Evolutionary conservation across 2,888 invertebrate species (phyloP), one percentile per base, ranked within the genome.

Genomic region (Cheilosia vulpina): DNA sequence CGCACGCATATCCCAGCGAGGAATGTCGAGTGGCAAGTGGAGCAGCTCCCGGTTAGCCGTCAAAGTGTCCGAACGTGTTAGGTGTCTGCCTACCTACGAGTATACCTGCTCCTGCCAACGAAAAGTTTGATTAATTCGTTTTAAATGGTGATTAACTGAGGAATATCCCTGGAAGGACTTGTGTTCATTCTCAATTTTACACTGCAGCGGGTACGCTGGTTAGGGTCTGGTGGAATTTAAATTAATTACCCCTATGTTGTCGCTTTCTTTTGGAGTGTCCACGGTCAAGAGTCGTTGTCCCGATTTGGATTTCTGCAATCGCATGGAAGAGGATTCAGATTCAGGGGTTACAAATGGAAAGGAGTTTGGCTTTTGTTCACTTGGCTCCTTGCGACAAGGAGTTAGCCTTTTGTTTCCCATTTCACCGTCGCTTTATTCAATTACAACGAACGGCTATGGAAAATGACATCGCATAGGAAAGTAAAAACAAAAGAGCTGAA

Each of bases 311-410:
- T 57, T 53, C 17, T 24, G 19, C 9, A 24, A 66, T 52, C 60
- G 27, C 17, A 6, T 9, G 41, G 43, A 69, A 68, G 57, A 17
- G 17, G 31, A 38, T 21, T 50, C 43, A 2, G 13, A 55, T 69
- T 19, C 55, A 15, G 24, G 41, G 15, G n/a, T n/a, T 17, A 19
- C 13, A 53, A 31, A 15, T 11, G 53, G 63, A 72, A 72, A 53
- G 43, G 60, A 19, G 31, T 47, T 60, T 57, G 58, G 57, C 50
- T 66, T 66, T 58, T 76, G 76, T 76, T 76, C 76, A 76, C 60
- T 68, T 76, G 58, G 60, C 66, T 68, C 75, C 65, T 50, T 57
- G 4, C 31, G 60, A 34, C 31, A 15, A 41, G 24, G 43, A 13
- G 53, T 60, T 41, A 17, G 24, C n/a, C 62, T 53, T 68, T 76